phyloP scores from a whole-genome alignment of 2,113 vertebrate species.

The Probosciger aterrimus region DNA sequence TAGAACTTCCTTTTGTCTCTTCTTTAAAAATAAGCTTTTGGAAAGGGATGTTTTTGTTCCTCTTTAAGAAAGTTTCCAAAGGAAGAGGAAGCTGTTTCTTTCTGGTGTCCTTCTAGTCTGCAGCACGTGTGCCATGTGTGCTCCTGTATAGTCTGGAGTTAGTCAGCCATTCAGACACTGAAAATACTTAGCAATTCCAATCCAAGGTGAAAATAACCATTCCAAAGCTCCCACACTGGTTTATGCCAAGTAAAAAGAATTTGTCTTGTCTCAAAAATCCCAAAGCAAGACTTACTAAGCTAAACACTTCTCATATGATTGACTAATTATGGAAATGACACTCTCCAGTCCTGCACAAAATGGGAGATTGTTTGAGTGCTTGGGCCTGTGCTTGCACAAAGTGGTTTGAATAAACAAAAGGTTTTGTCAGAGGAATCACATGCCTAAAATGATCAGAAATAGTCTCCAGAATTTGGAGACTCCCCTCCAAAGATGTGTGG shows the following conservation, averaged over 20 bases:
- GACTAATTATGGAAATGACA: not conserved
- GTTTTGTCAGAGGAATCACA: not conserved
- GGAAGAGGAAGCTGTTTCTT: constrained; percentile 48
- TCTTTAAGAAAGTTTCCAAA: constrained; percentile 61
- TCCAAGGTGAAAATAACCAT: not conserved
- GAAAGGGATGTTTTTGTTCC: constrained; percentile 55
- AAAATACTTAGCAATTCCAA: not conserved
- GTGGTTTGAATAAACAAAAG: not conserved
- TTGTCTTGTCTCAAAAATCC: not conserved
- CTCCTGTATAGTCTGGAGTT: not conserved
- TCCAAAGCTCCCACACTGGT: not conserved
- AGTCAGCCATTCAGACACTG: not conserved
- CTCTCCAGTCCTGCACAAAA: not conserved
- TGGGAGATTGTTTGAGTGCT: not conserved
- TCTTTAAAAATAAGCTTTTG: constrained; percentile 48
- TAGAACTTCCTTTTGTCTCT: constrained; percentile 52
- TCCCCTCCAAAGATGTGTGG: not conserved
- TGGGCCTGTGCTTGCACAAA: not conserved
- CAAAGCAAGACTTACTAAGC: not conserved
- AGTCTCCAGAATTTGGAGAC: not conserved
- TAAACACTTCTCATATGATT: not conserved
- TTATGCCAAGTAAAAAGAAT: not conserved
- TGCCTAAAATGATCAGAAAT: not conserved
- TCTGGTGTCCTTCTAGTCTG: constrained; percentile 13
- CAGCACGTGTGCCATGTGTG: not conserved